Evolutionary conservation across 2,888 invertebrate species (phyloP), one percentile per base, ranked within the genome.

Genomic region (Volucella inflata): DNA sequence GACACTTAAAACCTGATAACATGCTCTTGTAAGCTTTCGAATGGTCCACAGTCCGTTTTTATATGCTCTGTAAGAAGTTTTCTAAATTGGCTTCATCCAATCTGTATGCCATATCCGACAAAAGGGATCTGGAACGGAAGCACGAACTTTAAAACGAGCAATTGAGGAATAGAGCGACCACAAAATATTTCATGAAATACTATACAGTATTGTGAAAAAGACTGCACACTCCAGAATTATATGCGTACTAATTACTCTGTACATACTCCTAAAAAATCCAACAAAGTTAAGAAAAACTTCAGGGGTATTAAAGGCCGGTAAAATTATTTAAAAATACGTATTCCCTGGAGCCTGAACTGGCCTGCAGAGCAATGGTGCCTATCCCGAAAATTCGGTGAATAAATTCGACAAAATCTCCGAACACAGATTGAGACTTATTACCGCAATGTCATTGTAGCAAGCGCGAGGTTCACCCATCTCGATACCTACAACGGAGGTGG

Each of bases 11-110:
- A 21, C 30, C 11, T 38, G 57, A 10, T 30, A 16, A 48, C 57
- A 48, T 48, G 48, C 21, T 57, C 16, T 38, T n/a, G 16, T 17
- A 30, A 46, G 46, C 6, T 38, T 16, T 21, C 1, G 60, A 40
- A 16, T 42, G 17, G 30, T 30, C 30, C 16, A 16, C 42, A 44
- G 44, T 10, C 6, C 44, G 1, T n/a, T 48, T 1, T 4, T 36
- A 36, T 17, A 8, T 8, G 14, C n/a, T 44, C n/a, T 44, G 38
- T 14, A 42, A 14, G 36, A 48, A 38, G 38, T 36, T 53, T 72
- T 46, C 21, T 9, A 48, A 57, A 75, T 75, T 75, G 64, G 55
- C 57, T 57, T 57, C 36, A 16, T 40, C 57, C 65, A 65, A 46
- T 59, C 30, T 30, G 48, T 48, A 48, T 65, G 57, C 55, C 64